These are phyloP conservation scores for Carassius gibelio DNA, from an alignment of 2,113 vertebrate species.

Conservation along the genomic window DNA sequence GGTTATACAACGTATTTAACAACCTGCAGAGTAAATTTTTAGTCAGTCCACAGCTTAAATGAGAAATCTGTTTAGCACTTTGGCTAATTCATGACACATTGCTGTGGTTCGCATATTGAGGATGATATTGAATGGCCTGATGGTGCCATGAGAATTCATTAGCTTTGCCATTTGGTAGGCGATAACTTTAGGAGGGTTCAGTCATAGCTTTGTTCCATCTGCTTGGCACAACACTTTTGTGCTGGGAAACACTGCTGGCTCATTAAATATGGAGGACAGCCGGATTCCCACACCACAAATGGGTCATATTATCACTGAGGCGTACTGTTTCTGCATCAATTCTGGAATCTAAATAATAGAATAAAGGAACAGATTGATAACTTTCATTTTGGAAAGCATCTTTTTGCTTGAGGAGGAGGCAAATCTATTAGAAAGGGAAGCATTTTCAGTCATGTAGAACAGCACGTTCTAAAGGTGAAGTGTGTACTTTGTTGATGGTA, in stretches of 20 bases:
- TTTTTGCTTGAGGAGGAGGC: constrained; percentile 24
- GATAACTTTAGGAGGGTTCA: constrained; percentile 34
- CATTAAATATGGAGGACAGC: constrained; percentile 52
- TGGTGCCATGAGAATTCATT: constrained; percentile 28
- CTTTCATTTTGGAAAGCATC: constrained; percentile 41
- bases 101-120: not conserved
- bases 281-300: constrained; percentile 36
- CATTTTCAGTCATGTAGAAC: not conserved
- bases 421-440: constrained; percentile 25
- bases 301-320: constrained; percentile 36
- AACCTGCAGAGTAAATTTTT: not conserved
- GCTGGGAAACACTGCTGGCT: constrained; percentile 46
- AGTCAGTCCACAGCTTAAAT: not conserved
- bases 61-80: not conserved
- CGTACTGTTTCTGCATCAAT: constrained; percentile 21
- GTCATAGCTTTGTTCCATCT: constrained; percentile 53
- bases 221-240: constrained; percentile 46
- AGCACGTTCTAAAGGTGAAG: not conserved
- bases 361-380: constrained; percentile 30
- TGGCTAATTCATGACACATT: constrained; percentile 4
- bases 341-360: constrained; percentile 35
- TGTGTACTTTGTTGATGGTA: not conserved
- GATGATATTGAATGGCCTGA: constrained; percentile 27
- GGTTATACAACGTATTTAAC: not conserved
- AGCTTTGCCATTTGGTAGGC: constrained; percentile 14